Conservation (phyloP, 1,140 invertebrate genomes). For the Euwallacea similis region DNA sequence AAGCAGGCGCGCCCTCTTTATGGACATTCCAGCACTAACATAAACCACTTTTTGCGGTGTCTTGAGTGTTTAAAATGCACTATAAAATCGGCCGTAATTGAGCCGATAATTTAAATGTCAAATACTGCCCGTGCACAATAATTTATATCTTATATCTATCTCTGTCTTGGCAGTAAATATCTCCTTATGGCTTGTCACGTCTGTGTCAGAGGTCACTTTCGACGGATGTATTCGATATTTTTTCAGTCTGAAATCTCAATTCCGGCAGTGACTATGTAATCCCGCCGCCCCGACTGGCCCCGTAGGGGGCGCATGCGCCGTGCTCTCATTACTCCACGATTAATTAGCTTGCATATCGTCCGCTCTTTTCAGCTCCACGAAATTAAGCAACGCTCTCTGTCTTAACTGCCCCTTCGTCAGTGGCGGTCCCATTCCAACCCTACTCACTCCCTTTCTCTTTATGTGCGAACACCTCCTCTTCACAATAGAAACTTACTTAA, state of each 20-base stretch:
- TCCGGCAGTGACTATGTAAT: slow-evolving; percentile 36
- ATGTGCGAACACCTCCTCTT: too few relatives aligned
- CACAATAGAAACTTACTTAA: too few relatives aligned
- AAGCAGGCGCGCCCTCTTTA: slow-evolving; percentile 4
- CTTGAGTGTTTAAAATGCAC: slow-evolving; percentile 26
- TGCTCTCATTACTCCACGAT: slow-evolving; percentile 55
- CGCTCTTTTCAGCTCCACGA: slow-evolving; percentile 51
- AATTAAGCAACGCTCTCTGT: slow-evolving; percentile 48
- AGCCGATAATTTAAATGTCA: slow-evolving; percentile 40
- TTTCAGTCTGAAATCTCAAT: slow-evolving; percentile 25
- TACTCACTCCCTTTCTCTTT: too few relatives aligned
- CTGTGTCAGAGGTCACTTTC: slow-evolving; percentile 3
- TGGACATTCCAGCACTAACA: slow-evolving; percentile 21
- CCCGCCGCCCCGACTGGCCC: slow-evolving; percentile 24
- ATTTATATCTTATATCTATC: slow-evolving; percentile 37
- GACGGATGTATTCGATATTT: not conserved
- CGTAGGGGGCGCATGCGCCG: slow-evolving; percentile 49
- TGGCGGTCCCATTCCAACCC: slow-evolving; percentile 10
- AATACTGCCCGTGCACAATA: slow-evolving; percentile 36
- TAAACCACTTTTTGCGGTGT: slow-evolving; percentile 14
- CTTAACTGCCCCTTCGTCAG: slow-evolving; percentile 34
- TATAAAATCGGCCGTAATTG: slow-evolving; percentile 37
- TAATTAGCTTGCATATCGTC: slow-evolving; percentile 56
- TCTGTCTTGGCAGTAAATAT: not conserved
- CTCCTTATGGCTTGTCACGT: not conserved